phyloP scores from a whole-genome alignment of 2,797 vertebrate species.

The Poliocrania exsul region DNA sequence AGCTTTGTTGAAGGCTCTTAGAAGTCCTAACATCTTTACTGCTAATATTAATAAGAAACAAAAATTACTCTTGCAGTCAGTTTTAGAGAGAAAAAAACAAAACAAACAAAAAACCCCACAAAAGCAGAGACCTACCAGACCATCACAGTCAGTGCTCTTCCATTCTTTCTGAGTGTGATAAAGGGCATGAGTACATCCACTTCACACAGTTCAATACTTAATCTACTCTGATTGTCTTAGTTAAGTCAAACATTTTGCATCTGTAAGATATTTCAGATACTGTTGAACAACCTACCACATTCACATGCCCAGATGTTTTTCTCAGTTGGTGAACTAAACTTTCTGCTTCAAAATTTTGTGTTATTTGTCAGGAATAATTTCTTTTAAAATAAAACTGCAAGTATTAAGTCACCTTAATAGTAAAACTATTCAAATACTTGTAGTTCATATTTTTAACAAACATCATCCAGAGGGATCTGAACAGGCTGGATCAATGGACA shows the following conservation, averaged over 20 bases:
- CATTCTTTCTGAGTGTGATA: neutral
- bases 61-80: neutral
- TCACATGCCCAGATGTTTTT: accelerated
- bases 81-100: neutral
- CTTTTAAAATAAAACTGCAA: neutral
- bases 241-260: neutral
- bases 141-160: neutral
- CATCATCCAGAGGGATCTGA: neutral
- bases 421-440: neutral
- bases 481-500: neutral
- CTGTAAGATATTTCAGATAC: neutral
- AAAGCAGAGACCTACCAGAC: neutral
- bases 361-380: neutral
- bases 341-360: neutral
- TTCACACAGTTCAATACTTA: neutral
- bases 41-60: neutral
- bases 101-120: neutral
- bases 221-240: neutral
- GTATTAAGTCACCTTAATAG: neutral
- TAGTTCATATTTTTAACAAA: neutral
- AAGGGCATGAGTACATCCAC: neutral
- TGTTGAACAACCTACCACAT: neutral
- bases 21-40: neutral
- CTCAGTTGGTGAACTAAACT: neutral
- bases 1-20: neutral